These are phyloP conservation scores for Diabrotica balteata DNA, from an alignment of 2,888 invertebrate species.

Conservation along the genomic window DNA sequence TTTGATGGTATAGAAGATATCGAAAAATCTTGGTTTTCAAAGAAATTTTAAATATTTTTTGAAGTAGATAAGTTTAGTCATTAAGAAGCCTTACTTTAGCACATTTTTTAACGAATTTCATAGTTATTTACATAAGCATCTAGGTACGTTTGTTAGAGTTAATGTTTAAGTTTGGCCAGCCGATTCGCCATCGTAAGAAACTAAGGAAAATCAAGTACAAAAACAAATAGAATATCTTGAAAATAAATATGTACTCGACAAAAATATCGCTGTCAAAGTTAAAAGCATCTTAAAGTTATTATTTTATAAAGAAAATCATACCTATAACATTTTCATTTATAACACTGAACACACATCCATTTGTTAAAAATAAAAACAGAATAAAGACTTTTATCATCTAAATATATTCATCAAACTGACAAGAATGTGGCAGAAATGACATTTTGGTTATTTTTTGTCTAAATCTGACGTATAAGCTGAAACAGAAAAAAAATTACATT, in stretches of 20 bases:
- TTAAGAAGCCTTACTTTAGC: no score
- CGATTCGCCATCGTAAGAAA: neutral
- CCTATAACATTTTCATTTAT: constrained; percentile 12
- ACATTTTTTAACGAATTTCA: no score
- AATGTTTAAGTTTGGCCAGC: neutral
- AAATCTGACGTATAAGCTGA: constrained; percentile 13
- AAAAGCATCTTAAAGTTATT: neutral
- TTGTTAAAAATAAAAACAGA: constrained; percentile 10
- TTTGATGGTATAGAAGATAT: no score
- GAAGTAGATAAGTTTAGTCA: no score
- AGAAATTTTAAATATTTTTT: no score
- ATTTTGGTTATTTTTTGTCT: constrained; percentile 9
- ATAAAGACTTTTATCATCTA: constrained; percentile 5
- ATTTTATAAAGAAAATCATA: neutral
- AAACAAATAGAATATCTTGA: neutral
- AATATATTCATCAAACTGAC: neutral
- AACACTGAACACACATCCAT: constrained; percentile 4
- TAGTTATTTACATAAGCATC: no score
- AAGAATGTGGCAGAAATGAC: constrained; percentile 7
- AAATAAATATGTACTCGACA: neutral
- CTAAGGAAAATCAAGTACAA: constrained; percentile 3
- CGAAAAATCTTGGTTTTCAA: no score
- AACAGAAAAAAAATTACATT: neutral
- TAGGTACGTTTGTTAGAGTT: neutral
- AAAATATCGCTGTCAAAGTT: neutral